Evolutionary conservation across 2,113 vertebrate species (phyloP), one percentile per base, ranked within the genome.

Genomic region (Eptesicus fuscus): DNA sequence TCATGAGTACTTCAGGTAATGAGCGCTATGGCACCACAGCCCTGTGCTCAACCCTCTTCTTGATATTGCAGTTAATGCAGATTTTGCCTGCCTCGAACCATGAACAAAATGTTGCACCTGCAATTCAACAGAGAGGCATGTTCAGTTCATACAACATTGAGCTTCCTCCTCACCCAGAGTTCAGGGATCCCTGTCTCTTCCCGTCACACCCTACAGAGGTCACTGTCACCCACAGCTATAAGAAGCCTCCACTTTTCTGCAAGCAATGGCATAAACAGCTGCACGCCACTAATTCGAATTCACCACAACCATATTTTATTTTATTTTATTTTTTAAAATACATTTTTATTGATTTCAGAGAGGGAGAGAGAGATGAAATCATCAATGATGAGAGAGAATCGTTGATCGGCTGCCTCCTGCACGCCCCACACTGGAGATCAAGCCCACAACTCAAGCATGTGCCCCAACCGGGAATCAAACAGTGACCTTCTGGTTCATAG

Each of bases 1-100:
- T 63, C 78, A 69, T 63, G 78, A 90, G 25, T 47, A 83, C 23
- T 95, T 70, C 69, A 42, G 23, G n/a, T 88, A 91, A 96, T 51
- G 22, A 93, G 65, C 1, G 35, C 12, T 53, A 82, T 13, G 76
- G 14, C 2, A 47, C 22, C 10, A 82, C 13, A 95, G 59, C 22
- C 49, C 67, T 79, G 42, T 49, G 13, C 8, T 42, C 32, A 71
- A 49, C 23, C 30, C 3, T 94, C 82, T 76, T 95, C 42, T 63
- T 32, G 56, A 86, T 83, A 73, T 37, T n/a, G 40, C 16, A 90
- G n/a, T 79, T 76, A 82, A 91, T 59, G 32, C 42, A 83, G 16
- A 83, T 70, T 94, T 76, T 85, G 8, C 84, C 49, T 73, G 7
- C 40, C 35, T 17, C 40, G 76, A 76, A 73, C 63, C 78, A 93